Evolutionary conservation across 1,140 invertebrate genomes (phyloP).

Genomic region (Bombus affinis): DNA sequence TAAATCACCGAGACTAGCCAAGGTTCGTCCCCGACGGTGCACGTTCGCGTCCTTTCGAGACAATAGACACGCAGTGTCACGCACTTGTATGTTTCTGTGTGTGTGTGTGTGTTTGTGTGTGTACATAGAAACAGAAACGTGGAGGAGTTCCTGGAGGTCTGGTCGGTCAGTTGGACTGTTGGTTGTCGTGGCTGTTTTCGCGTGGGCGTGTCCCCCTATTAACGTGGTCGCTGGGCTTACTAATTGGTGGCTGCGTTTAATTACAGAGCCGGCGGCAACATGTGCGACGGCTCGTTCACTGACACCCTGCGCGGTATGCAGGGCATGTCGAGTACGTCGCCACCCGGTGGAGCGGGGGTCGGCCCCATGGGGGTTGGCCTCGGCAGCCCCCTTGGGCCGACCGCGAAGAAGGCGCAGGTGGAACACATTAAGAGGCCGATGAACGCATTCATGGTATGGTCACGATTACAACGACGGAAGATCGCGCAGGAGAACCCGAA

Average conservation of each 20-base stretch:
- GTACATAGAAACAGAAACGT: not conserved
- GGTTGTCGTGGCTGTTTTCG: constrained; percentile 22
- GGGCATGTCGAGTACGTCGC: constrained; percentile 77
- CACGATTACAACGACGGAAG: constrained; percentile 91
- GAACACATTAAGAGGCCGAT: constrained; percentile 87
- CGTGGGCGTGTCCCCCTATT: constrained; percentile 48
- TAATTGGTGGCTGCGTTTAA: constrained; percentile 61
- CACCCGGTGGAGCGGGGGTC: constrained; percentile 75
- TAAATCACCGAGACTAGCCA: constrained; percentile 8
- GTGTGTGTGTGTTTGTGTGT: too few relatives aligned
- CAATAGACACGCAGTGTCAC: constrained; percentile 8
- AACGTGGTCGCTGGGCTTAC: constrained; percentile 34
- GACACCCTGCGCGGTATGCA: constrained; percentile 79
- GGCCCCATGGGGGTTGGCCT: constrained; percentile 77
- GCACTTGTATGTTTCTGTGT: not conserved
- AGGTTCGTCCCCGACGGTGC: not conserved
- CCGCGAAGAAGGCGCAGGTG: constrained; percentile 78
- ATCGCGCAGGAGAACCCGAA: constrained; percentile 99
- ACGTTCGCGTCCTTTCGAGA: not conserved
- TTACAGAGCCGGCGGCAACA: constrained; percentile 82
- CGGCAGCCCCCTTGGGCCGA: constrained; percentile 70
- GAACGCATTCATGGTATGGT: constrained; percentile 93
- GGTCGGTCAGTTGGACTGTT: constrained; percentile 8
- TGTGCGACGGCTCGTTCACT: constrained; percentile 81
- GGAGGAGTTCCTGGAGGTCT: not conserved